phyloP scores from a whole-genome alignment of 2,888 invertebrate genomes.

The Plagodis pulveraria region DNA sequence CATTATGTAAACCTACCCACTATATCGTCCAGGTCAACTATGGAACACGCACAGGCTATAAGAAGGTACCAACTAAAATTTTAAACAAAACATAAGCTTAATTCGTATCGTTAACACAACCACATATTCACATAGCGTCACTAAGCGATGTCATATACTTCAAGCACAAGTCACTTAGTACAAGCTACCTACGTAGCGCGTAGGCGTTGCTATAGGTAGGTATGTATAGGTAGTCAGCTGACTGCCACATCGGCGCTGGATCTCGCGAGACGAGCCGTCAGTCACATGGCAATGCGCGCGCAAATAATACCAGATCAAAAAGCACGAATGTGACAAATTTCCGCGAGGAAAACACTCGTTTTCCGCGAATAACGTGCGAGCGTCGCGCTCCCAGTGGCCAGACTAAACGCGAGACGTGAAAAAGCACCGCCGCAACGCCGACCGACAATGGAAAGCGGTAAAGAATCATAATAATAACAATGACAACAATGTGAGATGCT shows the following conservation, averaged over 20 bases:
- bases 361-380: conserved; percentile 83
- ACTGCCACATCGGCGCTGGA: conserved; percentile 32
- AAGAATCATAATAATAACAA: conserved; percentile 86
- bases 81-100: background rate
- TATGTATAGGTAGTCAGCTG: conserved; percentile 30
- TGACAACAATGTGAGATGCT: conserved; percentile 86
- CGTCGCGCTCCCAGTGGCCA: conserved; percentile 83
- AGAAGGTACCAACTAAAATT: background rate
- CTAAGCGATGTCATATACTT: background rate
- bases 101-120: background rate
- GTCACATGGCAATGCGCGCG: conserved; percentile 60
- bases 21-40: too few relatives aligned
- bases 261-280: conserved; percentile 33
- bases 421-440: conserved; percentile 84
- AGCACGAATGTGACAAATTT: conserved; percentile 68
- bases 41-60: background rate
- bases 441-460: conserved; percentile 85
- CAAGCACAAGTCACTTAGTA: conserved; percentile 26
- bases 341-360: conserved; percentile 77
- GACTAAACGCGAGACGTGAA: conserved; percentile 84
- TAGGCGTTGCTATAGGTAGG: conserved; percentile 17
- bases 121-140: conserved; percentile 4
- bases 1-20: too few relatives aligned
- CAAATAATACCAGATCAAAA: conserved; percentile 61
- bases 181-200: conserved; percentile 20